These are phyloP conservation scores for Alligator mississippiensis DNA, from an alignment of 2,113 vertebrate species.

Conservation along the genomic window DNA sequence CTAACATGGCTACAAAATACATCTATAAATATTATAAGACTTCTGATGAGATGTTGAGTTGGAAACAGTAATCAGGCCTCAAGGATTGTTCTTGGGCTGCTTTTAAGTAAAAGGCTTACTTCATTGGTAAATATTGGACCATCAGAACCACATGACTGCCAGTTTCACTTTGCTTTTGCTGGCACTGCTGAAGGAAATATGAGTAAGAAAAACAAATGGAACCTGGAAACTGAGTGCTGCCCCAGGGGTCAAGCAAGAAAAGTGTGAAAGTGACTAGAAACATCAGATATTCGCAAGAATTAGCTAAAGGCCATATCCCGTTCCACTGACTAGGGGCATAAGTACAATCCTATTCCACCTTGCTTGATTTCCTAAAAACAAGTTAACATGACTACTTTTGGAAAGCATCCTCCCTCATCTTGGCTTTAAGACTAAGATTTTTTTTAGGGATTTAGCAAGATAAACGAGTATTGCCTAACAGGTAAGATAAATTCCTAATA, in stretches of 20 bases:
- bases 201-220: slow-evolving; percentile 20
- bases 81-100: background rate
- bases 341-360: no score
- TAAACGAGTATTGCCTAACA: no score
- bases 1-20: background rate
- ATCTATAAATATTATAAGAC: background rate
- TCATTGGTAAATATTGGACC: background rate
- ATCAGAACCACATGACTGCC: background rate
- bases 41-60: background rate
- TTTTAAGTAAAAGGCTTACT: background rate
- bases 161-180: background rate
- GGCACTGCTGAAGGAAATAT: background rate
- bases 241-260: slow-evolving; percentile 8
- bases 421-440: no score
- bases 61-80: background rate
- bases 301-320: no score
- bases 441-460: no score
- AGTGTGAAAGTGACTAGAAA: background rate
- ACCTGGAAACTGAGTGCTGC: background rate
- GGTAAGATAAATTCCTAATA: no score
- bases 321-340: no score
- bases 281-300: background rate
- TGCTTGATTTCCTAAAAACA: no score
- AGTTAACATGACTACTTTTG: no score
- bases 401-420: no score